Conservation (phyloP, 2,888 invertebrate genomes). For the Hemistola chrysoprasaria region DNA sequence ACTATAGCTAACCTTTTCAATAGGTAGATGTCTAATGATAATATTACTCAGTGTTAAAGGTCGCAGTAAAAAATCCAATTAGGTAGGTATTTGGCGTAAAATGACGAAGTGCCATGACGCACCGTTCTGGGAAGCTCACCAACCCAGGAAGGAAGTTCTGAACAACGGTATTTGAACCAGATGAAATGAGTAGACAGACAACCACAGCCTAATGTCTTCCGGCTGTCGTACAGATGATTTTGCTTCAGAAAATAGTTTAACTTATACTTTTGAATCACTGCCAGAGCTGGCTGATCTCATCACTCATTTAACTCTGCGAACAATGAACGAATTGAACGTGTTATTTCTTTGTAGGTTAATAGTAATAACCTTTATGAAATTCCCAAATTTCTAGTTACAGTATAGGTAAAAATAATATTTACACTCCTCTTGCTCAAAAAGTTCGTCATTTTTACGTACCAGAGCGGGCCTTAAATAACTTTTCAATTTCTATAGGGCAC, state of each 20-base stretch:
- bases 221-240: slow-evolving; percentile 35
- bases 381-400: neutral
- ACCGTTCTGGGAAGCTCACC: slow-evolving; percentile 25
- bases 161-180: slow-evolving; percentile 31
- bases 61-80: neutral
- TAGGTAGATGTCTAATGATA: too few species aligned
- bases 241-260: slow-evolving; percentile 40
- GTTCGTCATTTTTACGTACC: too few species aligned
- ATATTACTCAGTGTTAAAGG: too few species aligned
- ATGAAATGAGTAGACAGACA: slow-evolving; percentile 23
- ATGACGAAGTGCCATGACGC: slow-evolving; percentile 12
- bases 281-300: slow-evolving; percentile 61
- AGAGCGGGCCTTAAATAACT: too few species aligned
- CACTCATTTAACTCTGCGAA: slow-evolving; percentile 48
- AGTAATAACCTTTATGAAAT: neutral
- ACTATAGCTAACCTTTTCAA: too few species aligned
- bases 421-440: too few species aligned
- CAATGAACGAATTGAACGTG: slow-evolving; percentile 34
- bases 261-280: slow-evolving; percentile 54
- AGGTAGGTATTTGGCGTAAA: slow-evolving; percentile 6
- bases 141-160: slow-evolving; percentile 22
- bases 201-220: slow-evolving; percentile 36
- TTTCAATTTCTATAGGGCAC: too few species aligned
- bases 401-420: too few species aligned
- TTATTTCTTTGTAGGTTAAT: slow-evolving; percentile 16